Conservation (phyloP, 2,797 vertebrate genomes). For the Momotus momota region DNA sequence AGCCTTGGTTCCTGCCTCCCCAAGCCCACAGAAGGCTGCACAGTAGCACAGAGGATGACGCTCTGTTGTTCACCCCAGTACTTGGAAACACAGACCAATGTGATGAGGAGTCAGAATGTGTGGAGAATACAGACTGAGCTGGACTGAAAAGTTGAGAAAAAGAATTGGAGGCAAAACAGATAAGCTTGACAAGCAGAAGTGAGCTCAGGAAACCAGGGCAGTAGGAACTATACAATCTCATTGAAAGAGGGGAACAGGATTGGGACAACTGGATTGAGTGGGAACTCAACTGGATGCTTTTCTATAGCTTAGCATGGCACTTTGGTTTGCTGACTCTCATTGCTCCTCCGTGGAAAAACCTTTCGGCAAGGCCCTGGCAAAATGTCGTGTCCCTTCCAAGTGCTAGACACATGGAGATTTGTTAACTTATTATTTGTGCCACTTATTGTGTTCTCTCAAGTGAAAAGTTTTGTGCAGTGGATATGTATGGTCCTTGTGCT, state of each 20-base stretch:
- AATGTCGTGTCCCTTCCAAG: not conserved
- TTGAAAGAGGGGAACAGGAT: not conserved
- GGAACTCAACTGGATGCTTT: not conserved
- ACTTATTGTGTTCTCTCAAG: constrained; percentile 25
- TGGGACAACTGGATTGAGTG: fast-evolving
- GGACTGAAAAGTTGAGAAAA: not conserved
- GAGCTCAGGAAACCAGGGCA: not conserved
- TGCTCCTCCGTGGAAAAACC: not conserved
- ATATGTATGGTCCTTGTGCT: not conserved
- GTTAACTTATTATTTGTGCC: constrained; percentile 28
- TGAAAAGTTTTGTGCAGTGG: not conserved
- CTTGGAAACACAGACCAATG: not conserved
- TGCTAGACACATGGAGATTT: not conserved
- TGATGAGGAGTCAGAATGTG: not conserved
- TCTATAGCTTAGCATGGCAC: not conserved
- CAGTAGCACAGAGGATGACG: not conserved
- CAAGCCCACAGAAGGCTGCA: not conserved
- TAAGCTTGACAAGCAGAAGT: not conserved
- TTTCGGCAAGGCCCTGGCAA: not conserved
- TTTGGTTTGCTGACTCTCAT: not conserved
- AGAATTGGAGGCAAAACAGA: fast-evolving
- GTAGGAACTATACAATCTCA: fast-evolving
- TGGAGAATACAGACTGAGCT: not conserved
- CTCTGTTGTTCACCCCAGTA: fast-evolving
- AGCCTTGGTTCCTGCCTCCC: not conserved